A percentile compares a stretch with the other conserved stretches of the same genome.
phyloP scores from a whole-genome alignment of 2,113 vertebrate genomes.

The Ciconia stormi region DNA sequence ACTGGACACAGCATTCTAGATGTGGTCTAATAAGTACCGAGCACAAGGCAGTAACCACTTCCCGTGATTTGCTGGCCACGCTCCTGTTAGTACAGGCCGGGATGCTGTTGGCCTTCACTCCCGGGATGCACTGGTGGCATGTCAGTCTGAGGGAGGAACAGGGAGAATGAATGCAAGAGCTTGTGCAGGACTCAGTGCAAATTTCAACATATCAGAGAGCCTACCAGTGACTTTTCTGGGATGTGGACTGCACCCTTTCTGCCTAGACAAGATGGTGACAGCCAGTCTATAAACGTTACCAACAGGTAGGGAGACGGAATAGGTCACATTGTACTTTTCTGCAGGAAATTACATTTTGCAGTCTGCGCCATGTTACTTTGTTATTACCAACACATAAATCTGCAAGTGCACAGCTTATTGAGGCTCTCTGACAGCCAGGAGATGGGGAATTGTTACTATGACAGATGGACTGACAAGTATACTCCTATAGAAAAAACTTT shows the following conservation, averaged over 20 bases:
- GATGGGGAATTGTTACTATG: conserved; percentile 5
- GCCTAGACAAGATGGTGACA: background rate
- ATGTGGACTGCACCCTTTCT: background rate
- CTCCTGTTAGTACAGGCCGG: background rate
- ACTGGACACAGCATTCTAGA: background rate
- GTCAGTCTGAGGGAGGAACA: background rate
- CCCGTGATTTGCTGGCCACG: background rate
- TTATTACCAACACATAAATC: conserved; percentile 38
- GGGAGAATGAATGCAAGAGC: background rate
- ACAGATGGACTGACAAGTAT: conserved; percentile 47
- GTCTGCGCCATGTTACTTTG: background rate
- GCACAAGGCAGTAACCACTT: background rate
- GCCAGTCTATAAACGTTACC: background rate
- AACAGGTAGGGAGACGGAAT: background rate
- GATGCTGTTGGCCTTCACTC: background rate
- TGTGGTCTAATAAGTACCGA: background rate
- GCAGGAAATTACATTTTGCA: conserved; percentile 9
- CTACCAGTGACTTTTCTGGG: background rate
- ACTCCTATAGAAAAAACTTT: conserved; percentile 24
- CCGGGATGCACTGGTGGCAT: background rate
- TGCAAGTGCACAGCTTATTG: background rate
- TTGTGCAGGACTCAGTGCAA: background rate
- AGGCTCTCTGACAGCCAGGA: background rate
- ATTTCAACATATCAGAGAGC: background rate
- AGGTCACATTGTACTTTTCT: background rate